phyloP scores from a whole-genome alignment of 2,888 invertebrate genomes.

The Andrena praecox region DNA sequence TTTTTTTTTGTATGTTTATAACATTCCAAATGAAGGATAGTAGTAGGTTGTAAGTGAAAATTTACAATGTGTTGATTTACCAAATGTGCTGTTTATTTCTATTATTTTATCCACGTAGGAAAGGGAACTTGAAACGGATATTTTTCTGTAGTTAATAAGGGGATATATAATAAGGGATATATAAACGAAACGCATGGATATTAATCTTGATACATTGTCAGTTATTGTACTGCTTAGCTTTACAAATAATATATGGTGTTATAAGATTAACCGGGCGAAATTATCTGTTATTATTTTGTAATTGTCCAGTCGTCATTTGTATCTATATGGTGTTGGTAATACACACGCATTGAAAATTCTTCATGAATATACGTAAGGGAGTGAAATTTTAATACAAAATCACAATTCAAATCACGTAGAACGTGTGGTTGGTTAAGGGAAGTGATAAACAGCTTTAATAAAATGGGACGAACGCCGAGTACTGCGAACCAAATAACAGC shows the following conservation, averaged over 20 bases:
- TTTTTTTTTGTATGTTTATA: slow-evolving; percentile 11
- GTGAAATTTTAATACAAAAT: slow-evolving; percentile 36
- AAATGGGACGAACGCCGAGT: slow-evolving; percentile 47
- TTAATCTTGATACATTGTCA: slow-evolving; percentile 5
- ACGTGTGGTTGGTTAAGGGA: slow-evolving; percentile 72
- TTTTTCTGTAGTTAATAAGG: not conserved
- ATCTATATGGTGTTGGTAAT: slow-evolving; percentile 8
- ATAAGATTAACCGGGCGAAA: not conserved
- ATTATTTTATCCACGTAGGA: not conserved
- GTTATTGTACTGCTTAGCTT: not conserved
- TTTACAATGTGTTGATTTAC: slow-evolving; percentile 15
- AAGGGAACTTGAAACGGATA: not conserved
- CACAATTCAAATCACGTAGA: slow-evolving; percentile 72
- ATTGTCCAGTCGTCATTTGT: not conserved
- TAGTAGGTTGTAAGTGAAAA: slow-evolving; percentile 14
- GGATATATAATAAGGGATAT: slow-evolving; percentile 9
- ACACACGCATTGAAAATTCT: slow-evolving; percentile 3
- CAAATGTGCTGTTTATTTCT: not conserved
- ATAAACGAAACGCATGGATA: slow-evolving; percentile 1
- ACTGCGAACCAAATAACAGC: slow-evolving; percentile 46
- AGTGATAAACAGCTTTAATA: slow-evolving; percentile 63
- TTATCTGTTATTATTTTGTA: not conserved
- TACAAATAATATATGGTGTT: slow-evolving; percentile 3
- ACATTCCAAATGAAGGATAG: slow-evolving; percentile 6
- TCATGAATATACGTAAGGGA: not conserved